These are phyloP conservation scores for Anguilla anguilla DNA, from an alignment of 2,797 vertebrate genomes.

Conservation along the genomic window DNA sequence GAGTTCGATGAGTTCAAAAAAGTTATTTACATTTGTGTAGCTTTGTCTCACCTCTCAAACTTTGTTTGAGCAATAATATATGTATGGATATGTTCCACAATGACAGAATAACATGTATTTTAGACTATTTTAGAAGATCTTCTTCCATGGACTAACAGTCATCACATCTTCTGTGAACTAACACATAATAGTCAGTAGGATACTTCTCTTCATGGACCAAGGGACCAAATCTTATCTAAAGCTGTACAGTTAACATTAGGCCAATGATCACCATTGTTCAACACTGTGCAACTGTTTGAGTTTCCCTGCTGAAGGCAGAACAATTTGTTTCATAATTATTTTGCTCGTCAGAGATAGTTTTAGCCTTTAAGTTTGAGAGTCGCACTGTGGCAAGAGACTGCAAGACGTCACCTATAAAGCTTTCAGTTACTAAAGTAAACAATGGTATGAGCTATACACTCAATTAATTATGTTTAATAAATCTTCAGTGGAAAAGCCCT, in stretches of 20 bases:
- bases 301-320: not conserved
- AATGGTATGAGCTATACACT: slow-evolving; percentile 74
- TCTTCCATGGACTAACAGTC: too few relatives aligned
- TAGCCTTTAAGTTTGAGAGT: not conserved
- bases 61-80: not conserved
- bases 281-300: not conserved
- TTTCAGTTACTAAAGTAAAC: slow-evolving; percentile 74
- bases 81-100: not conserved
- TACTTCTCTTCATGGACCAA: not conserved
- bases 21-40: not conserved
- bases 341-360: not conserved
- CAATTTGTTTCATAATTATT: not conserved
- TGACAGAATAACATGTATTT: not conserved
- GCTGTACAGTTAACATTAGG: not conserved
- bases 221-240: not conserved
- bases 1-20: not conserved
- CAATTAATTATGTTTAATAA: slow-evolving; percentile 84
- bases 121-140: not conserved
- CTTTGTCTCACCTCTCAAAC: not conserved
- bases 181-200: not conserved
- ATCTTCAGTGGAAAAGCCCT: slow-evolving; percentile 78
- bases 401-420: slow-evolving; percentile 39
- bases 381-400: not conserved
- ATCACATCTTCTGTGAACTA: not conserved
- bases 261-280: not conserved